A percentile compares a stretch with the other conserved stretches of the same genome.
These are phyloP conservation scores for Lasius fuliginosus DNA, from an alignment of 2,888 invertebrate species.

Conservation along the genomic window DNA sequence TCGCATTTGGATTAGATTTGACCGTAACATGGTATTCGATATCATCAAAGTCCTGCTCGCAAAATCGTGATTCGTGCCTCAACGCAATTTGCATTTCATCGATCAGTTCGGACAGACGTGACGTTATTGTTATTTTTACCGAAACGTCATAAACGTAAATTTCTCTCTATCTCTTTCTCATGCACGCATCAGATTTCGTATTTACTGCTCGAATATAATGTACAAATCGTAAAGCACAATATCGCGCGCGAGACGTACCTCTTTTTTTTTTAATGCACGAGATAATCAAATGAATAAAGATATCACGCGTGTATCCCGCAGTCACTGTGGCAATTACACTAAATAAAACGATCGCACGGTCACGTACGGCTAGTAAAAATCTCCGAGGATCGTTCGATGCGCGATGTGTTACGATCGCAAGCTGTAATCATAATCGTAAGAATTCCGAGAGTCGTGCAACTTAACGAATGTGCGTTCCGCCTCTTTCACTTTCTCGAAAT, in stretches of 20 bases:
- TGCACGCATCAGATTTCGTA: not conserved
- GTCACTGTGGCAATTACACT: not conserved
- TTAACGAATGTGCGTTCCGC: not conserved
- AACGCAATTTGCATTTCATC: conserved; percentile 31
- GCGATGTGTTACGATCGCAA: not conserved
- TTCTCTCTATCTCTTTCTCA: not conserved
- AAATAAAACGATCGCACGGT: conserved; percentile 12
- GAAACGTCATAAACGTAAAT: conserved; percentile 14
- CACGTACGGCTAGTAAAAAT: conserved; percentile 13
- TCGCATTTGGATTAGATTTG: conserved; percentile 1
- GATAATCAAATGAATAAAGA: conserved; percentile 16
- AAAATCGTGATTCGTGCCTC: conserved; percentile 32
- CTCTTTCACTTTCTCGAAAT: not conserved
- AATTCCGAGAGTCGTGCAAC: conserved; percentile 6
- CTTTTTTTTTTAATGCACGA: not conserved
- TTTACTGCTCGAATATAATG: conserved; percentile 10
- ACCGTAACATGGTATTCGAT: conserved; percentile 2
- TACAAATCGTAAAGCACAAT: not conserved
- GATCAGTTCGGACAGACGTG: conserved; percentile 24
- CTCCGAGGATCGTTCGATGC: not conserved
- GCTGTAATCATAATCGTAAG: conserved; percentile 6
- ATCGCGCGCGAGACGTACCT: not conserved
- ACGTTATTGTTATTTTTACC: conserved; percentile 8
- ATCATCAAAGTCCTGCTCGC: conserved; percentile 15
- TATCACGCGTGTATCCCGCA: not conserved